Evolutionary conservation across 2,797 vertebrate species (phyloP).

Genomic region (Microcaecilia unicolor): DNA sequence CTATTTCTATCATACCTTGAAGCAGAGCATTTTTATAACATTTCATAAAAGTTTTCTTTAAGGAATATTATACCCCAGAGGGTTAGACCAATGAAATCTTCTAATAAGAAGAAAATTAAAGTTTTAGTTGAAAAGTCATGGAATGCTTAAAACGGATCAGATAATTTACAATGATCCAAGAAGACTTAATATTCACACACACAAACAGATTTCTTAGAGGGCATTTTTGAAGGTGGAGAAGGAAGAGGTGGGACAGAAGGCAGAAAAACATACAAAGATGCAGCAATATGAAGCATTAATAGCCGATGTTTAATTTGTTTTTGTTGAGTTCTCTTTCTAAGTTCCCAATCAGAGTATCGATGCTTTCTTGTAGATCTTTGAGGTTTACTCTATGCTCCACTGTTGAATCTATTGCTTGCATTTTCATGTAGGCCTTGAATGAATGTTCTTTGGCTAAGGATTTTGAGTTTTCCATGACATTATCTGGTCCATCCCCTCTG

Average conservation of each 20-base stretch:
- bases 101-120: constrained; percentile 69
- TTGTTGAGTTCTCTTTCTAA: constrained; percentile 94
- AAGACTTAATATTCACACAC: not conserved
- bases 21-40: constrained; percentile 37
- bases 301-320: constrained; percentile 81
- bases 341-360: constrained; percentile 91
- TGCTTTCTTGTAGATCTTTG: constrained; percentile 93
- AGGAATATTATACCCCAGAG: constrained; percentile 60
- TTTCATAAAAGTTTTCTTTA: constrained; percentile 49
- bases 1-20: constrained; percentile 28
- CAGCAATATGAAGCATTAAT: not conserved
- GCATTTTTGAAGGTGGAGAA: no score
- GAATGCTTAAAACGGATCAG: constrained; percentile 28
- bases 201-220: not conserved
- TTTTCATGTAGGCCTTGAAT: constrained; percentile 77
- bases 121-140: constrained; percentile 5
- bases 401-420: constrained; percentile 73
- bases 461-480: constrained; percentile 15
- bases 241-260: not conserved
- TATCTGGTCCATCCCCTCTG: constrained; percentile 28
- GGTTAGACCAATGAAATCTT: constrained; percentile 59
- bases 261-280: not conserved
- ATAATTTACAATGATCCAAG: not conserved
- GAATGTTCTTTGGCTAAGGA: constrained; percentile 56
- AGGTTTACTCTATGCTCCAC: constrained; percentile 79